A percentile compares a stretch with the other conserved stretches of the same genome.
Evolutionary conservation across 2,888 invertebrate species (phyloP).

Genomic region (Drosophila helvetica): DNA sequence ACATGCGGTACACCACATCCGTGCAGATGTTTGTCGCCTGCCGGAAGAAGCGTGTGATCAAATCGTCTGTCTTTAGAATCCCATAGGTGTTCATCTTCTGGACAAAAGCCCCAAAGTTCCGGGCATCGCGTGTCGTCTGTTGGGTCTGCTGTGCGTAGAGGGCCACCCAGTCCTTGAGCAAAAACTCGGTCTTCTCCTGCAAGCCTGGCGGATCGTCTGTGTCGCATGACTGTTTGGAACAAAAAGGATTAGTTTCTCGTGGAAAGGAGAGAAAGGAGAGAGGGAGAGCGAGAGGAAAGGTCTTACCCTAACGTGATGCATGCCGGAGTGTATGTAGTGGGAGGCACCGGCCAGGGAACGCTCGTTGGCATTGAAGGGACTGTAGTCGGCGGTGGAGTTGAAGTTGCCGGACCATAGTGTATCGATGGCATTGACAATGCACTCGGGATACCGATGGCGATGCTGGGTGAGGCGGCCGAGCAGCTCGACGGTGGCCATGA

Average conservation of each 20-base stretch:
- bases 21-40: constrained; percentile 98
- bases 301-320: constrained; percentile 91
- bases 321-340: constrained; percentile 96
- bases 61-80: constrained; percentile 97
- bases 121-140: constrained; percentile 88
- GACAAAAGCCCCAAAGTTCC: constrained; percentile 96
- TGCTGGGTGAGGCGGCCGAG: constrained; percentile 91
- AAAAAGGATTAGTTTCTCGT: neutral
- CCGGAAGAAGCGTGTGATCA: constrained; percentile 98
- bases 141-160: constrained; percentile 91
- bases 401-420: constrained; percentile 88
- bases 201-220: constrained; percentile 97
- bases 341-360: constrained; percentile 91
- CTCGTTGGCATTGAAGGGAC: constrained; percentile 86
- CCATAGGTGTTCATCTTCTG: constrained; percentile 98
- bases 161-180: constrained; percentile 97
- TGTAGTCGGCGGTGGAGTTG: constrained; percentile 73
- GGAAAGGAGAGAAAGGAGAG: neutral
- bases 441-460: constrained; percentile 91
- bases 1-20: constrained; percentile 94
- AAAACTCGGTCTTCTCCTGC: constrained; percentile 96
- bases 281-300: constrained; percentile 41
- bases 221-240: constrained; percentile 87
- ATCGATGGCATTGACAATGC: constrained; percentile 92
- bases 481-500: constrained; percentile 94